Evolutionary conservation across 2,888 invertebrate species (phyloP).

Genomic region (Deilephila elpenor): DNA sequence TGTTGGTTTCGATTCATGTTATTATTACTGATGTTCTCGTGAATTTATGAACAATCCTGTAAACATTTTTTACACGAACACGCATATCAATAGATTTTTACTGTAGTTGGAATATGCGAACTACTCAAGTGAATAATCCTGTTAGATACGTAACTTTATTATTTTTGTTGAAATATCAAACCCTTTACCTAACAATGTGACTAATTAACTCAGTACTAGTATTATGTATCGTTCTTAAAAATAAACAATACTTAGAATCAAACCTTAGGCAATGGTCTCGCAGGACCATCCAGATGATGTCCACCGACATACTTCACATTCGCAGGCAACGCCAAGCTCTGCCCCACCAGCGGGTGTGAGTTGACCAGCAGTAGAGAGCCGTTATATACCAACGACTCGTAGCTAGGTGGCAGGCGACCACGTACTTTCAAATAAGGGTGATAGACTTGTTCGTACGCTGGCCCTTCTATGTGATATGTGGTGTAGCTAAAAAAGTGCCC

Average conservation of each 20-base stretch:
- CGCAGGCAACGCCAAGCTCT: constrained; percentile 53
- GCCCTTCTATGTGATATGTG: constrained; percentile 53
- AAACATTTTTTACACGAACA: too few species aligned
- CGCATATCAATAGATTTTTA: too few species aligned
- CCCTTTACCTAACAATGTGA: too few species aligned
- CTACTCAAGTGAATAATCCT: too few species aligned
- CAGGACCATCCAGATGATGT: constrained; percentile 55
- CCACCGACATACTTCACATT: constrained; percentile 62
- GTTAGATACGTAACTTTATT: too few species aligned
- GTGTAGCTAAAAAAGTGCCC: constrained; percentile 49
- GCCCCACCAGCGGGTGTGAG: constrained; percentile 59
- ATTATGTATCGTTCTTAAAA: not conserved
- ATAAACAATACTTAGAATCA: not conserved
- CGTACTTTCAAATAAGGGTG: constrained; percentile 48
- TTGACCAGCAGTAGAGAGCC: constrained; percentile 62
- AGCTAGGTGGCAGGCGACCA: constrained; percentile 51
- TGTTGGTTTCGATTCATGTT: too few species aligned
- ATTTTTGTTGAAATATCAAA: too few species aligned
- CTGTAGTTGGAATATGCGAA: too few species aligned
- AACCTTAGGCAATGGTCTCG: constrained; percentile 54
- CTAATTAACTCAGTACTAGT: too few species aligned
- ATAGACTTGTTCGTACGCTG: constrained; percentile 56
- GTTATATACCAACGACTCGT: constrained; percentile 54
- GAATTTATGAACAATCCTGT: too few species aligned
- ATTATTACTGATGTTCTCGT: too few species aligned